A percentile compares a stretch with the other conserved stretches of the same genome.
Evolutionary conservation across 1,140 invertebrate genomes (phyloP).

Genomic region (Parasteatoda tepidariorum): DNA sequence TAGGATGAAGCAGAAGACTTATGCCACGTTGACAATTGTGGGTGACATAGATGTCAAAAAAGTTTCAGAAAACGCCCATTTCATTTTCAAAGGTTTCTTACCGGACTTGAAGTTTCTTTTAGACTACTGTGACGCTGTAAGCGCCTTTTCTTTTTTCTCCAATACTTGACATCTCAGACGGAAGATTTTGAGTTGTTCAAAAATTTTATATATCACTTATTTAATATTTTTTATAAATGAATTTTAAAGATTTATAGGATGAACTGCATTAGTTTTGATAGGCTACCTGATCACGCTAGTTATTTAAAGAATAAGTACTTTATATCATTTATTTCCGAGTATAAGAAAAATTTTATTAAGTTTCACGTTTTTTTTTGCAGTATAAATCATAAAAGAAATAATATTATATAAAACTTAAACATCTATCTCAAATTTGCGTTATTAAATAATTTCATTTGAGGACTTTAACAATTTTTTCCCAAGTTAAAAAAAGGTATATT

Average conservation of each 20-base stretch:
- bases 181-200: not conserved
- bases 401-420: too few relatives aligned
- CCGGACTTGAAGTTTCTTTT: conserved; percentile 33
- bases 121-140: conserved; percentile 1
- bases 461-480: too few relatives aligned
- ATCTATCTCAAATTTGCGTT: too few relatives aligned
- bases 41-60: conserved; percentile 55
- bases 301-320: too few relatives aligned
- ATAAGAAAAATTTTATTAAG: too few relatives aligned
- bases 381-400: too few relatives aligned
- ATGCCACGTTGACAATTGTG: conserved; percentile 48
- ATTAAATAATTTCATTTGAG: too few relatives aligned
- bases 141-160: conserved; percentile 12
- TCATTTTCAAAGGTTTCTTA: conserved; percentile 41
- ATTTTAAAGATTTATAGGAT: not conserved
- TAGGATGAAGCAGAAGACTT: conserved; percentile 30
- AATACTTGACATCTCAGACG: not conserved
- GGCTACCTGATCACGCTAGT: not conserved
- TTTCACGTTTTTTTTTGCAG: not conserved
- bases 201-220: not conserved
- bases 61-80: conserved; percentile 33
- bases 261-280: not conserved
- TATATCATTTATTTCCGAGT: too few relatives aligned
- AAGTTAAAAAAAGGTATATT: too few relatives aligned
- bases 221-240: not conserved